Evolutionary conservation across 1,140 invertebrate genomes (phyloP), one percentile per base, ranked within the genome.

Genomic region (Lutraria rhynchaena): DNA sequence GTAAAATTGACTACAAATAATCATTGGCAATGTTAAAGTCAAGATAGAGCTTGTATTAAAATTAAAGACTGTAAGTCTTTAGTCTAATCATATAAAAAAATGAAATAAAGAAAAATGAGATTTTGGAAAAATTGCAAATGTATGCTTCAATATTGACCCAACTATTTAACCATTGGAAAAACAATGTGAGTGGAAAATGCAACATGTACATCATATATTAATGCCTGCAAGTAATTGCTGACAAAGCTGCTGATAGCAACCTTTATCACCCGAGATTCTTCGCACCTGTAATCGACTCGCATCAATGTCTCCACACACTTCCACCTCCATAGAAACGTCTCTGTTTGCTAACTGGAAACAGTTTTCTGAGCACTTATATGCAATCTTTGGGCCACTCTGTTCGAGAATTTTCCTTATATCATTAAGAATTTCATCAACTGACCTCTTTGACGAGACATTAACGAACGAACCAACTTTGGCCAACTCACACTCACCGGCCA

Each of bases 191-290:
- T n/a, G n/a, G n/a, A n/a, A n/a, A n/a, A n/a, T n/a, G n/a, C n/a
- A 41, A 41, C 15, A 41, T 41, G 15, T 2, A 44, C 7, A 22
- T 86, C 80, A 91, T 78, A 91, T 81, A 87, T 93, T 91, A 77
- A 98, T 96, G 89, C 96, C 97, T 58, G 96, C 96, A 57, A 98
- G 96, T 67, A 98, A 93, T 90, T 98, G 96, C 89, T 97, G 96
- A 92, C 97, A 98, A 19, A 98, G 94, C 90, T 97, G 96, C 81
- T 96, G 96, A 90, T 98, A 98, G 89, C 97, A 96, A 80, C 96
- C 93, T 91, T 97, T 96, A 92, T 98, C 97, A 2, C 97, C 97
- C 0, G 97, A 98, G 82, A 98, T 97, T 89, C 97, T 94, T 75
- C 97, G 93, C 94, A 98, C 95, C 89, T 98, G 98, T 77, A 98